A percentile compares a stretch with the other conserved stretches of the same genome.
Evolutionary conservation across 2,888 invertebrate species (phyloP).

Genomic region (Cataglyphis rosenhaueri): DNA sequence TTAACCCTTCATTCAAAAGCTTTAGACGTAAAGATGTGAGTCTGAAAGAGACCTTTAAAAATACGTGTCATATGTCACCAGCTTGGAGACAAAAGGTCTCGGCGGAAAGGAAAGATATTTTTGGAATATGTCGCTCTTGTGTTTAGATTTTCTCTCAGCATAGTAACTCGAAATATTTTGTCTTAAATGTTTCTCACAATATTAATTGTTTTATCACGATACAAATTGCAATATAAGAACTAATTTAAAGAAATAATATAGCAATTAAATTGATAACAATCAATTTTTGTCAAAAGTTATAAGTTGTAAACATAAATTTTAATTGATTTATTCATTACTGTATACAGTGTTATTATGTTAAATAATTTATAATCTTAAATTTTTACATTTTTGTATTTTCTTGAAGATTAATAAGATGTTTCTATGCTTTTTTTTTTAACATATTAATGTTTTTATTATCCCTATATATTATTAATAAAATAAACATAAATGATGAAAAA

Average conservation of each 20-base stretch:
- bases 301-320: background rate
- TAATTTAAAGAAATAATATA: background rate
- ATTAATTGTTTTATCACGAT: background rate
- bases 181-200: background rate
- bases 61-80: constrained; percentile 69
- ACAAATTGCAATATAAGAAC: background rate
- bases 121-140: background rate
- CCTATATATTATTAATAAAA: background rate
- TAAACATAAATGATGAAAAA: constrained; percentile 1
- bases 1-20: constrained; percentile 63
- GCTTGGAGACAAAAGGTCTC: constrained; percentile 63
- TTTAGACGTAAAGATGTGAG: constrained; percentile 58
- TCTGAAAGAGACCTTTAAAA: constrained; percentile 63
- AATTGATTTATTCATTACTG: background rate
- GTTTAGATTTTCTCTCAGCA: background rate
- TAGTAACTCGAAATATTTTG: background rate
- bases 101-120: constrained; percentile 53
- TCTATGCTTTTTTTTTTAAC: background rate
- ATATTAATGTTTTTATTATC: background rate
- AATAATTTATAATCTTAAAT: background rate
- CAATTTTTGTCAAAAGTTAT: background rate
- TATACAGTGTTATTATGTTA: background rate
- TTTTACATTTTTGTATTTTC: background rate
- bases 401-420: background rate
- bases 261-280: background rate